Evolutionary conservation across 2,797 vertebrate genomes (phyloP).

Genomic region (Xiphorhynchus erythropygius): DNA sequence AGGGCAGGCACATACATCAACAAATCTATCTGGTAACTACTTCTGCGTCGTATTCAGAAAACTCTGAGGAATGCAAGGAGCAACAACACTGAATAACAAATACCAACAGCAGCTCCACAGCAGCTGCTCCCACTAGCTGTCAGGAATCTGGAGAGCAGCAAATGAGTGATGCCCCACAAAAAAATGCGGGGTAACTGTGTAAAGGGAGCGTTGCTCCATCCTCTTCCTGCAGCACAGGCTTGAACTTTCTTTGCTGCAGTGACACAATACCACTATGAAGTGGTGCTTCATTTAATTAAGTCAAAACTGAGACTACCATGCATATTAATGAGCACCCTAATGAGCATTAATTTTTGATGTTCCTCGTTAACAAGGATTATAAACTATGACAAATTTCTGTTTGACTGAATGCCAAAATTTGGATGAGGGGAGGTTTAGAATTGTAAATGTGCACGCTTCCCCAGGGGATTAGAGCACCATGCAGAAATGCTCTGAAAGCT

Average conservation of each 20-base stretch:
- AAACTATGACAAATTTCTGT: conserved; percentile 80
- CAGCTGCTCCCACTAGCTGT: background rate
- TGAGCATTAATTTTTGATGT: conserved; percentile 83
- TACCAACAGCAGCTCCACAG: background rate
- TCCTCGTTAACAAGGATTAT: conserved; percentile 78
- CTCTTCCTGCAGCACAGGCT: background rate
- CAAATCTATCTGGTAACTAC: background rate
- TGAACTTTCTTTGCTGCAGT: conserved; percentile 6
- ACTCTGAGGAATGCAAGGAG: background rate
- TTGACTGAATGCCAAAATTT: conserved; percentile 77
- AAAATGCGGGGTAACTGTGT: conserved; percentile 17
- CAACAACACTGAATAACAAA: background rate
- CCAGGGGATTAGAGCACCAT: conserved; percentile 15
- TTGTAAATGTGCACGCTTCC: conserved; percentile 56
- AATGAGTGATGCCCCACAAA: background rate
- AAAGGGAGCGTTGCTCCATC: conserved; percentile 10
- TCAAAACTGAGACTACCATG: conserved; percentile 67
- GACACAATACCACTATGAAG: conserved; percentile 54
- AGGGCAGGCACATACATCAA: background rate
- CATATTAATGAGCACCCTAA: conserved; percentile 80
- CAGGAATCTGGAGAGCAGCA: background rate
- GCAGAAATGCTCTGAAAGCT: conserved; percentile 54
- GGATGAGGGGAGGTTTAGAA: conserved; percentile 62
- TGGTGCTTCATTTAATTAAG: conserved; percentile 76
- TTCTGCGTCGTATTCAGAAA: background rate